These are phyloP conservation scores for Cyclophora punctaria DNA, from an alignment of 2,888 invertebrate genomes.

Conservation along the genomic window DNA sequence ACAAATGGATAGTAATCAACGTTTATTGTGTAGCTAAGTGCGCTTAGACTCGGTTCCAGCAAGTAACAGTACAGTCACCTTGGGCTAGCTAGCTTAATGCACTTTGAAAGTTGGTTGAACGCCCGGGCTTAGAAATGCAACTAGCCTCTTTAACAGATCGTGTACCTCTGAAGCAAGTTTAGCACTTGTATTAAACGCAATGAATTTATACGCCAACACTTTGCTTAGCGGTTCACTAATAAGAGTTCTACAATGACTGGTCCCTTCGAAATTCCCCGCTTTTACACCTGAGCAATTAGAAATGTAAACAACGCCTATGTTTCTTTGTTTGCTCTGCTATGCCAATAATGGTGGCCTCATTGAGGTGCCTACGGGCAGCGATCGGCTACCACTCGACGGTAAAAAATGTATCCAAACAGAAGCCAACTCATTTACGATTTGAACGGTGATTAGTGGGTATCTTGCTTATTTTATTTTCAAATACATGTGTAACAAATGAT, in stretches of 20 bases:
- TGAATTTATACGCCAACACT: conserved; percentile 10
- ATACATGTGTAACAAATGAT: conserved; percentile 40
- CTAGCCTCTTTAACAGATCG: neutral
- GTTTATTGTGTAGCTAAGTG: conserved; percentile 9
- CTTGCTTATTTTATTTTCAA: conserved; percentile 14
- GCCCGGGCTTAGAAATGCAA: conserved; percentile 29
- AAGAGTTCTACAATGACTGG: conserved; percentile 18
- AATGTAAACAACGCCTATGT: conserved; percentile 44
- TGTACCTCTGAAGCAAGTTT: conserved; percentile 1
- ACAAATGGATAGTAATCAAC: too few species aligned
- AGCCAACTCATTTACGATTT: conserved; percentile 32
- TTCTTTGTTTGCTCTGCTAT: conserved; percentile 47
- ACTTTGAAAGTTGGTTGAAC: conserved; percentile 42
- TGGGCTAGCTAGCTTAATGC: conserved; percentile 26
- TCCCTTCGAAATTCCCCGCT: conserved; percentile 28
- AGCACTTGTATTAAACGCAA: conserved; percentile 2
- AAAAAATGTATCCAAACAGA: conserved; percentile 34
- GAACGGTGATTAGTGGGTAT: conserved; percentile 34
- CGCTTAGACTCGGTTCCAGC: conserved; percentile 1
- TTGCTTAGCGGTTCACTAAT: conserved; percentile 30
- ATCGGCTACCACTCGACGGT: conserved; percentile 19
- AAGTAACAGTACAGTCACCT: conserved; percentile 24
- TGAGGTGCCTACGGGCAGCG: conserved; percentile 38
- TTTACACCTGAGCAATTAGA: conserved; percentile 42
- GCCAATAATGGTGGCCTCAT: conserved; percentile 54